These are phyloP conservation scores for Pyrocephalus nanus DNA, from an alignment of 2,797 vertebrate genomes.

Conservation along the genomic window DNA sequence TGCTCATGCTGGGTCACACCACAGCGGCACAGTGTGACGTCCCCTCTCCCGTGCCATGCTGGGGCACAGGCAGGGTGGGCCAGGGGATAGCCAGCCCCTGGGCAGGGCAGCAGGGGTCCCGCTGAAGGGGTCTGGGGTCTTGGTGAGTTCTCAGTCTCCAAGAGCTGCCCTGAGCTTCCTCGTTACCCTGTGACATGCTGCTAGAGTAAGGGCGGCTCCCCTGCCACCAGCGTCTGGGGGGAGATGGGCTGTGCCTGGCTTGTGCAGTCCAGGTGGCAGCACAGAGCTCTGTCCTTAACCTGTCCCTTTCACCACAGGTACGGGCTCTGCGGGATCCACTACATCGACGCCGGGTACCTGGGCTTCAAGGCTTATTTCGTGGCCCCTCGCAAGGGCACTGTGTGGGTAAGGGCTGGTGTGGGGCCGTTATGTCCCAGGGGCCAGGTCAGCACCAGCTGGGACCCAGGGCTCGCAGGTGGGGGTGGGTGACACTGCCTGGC, in stretches of 20 bases:
- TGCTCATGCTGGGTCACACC: rapidly evolving
- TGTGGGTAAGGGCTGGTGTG: constrained; percentile 85
- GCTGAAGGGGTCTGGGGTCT: background rate
- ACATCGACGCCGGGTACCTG: constrained; percentile 85
- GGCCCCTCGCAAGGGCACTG: constrained; percentile 82
- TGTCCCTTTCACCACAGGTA: constrained; percentile 67
- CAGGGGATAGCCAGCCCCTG: background rate
- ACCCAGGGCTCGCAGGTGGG: rapidly evolving
- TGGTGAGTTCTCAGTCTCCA: background rate
- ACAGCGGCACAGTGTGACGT: rapidly evolving
- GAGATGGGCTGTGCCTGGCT: background rate
- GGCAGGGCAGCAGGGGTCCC: background rate
- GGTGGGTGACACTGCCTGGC: rapidly evolving
- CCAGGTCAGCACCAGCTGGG: rapidly evolving
- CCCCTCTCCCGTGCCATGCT: background rate
- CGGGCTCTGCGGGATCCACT: constrained; percentile 89
- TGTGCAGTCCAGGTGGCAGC: rapidly evolving
- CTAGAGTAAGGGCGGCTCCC: background rate
- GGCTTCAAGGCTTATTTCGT: constrained; percentile 82
- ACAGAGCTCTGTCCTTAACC: rapidly evolving
- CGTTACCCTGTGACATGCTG: rapidly evolving
- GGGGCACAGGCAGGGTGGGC: background rate
- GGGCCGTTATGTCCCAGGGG: background rate
- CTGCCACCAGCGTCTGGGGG: background rate
- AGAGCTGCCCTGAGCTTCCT: background rate